phyloP scores from a whole-genome alignment of 2,797 vertebrate genomes.

The Amblyraja radiata region DNA sequence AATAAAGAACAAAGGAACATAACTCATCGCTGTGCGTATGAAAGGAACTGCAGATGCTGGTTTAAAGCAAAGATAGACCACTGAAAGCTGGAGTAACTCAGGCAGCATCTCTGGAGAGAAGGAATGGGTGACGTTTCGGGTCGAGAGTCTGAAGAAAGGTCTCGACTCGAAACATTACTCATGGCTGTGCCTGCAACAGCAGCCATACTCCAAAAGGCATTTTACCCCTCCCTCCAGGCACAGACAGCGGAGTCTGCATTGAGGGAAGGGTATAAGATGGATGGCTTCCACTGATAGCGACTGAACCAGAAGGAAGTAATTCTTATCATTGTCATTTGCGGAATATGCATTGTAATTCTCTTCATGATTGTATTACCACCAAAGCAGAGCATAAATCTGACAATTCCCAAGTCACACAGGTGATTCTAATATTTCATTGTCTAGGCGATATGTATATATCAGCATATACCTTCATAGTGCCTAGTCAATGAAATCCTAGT shows the following conservation, averaged over 20 bases:
- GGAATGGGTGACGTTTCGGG: no score
- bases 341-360: neutral
- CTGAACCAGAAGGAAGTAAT: neutral
- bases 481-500: no score
- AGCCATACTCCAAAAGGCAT: no score
- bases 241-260: neutral
- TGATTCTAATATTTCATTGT: neutral
- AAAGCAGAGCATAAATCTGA: neutral
- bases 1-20: constrained; percentile 11
- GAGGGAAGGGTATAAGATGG: neutral
- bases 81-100: no score
- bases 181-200: neutral
- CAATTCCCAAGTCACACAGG: neutral
- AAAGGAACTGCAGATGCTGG: no score
- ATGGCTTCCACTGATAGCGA: neutral
- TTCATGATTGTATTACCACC: neutral
- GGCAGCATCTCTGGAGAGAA: no score
- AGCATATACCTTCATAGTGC: no score
- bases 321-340: neutral
- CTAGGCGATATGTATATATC: neutral
- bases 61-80: no score
- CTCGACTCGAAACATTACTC: neutral
- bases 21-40: neutral
- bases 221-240: neutral
- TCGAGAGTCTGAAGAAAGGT: no score